Percentiles rank a stretch among this genome's conserved stretches.
Evolutionary conservation across 2,113 vertebrate genomes (phyloP).

Genomic region (Sturnus vulgaris): DNA sequence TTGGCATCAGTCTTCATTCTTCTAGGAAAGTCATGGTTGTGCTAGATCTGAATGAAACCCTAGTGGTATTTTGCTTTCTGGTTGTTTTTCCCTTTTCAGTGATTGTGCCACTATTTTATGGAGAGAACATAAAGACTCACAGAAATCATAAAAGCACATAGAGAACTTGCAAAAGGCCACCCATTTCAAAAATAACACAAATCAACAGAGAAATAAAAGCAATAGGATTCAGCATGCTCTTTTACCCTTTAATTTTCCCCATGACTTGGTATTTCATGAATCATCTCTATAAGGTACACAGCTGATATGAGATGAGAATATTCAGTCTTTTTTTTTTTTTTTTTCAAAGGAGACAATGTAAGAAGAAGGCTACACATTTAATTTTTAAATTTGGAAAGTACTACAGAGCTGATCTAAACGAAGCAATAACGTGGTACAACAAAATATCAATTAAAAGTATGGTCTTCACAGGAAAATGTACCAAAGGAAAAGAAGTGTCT

Average conservation of each 20-base stretch:
- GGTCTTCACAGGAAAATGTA: not conserved
- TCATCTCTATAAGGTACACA: not conserved
- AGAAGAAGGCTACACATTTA: not conserved
- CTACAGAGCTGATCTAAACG: not conserved
- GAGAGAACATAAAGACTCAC: not conserved
- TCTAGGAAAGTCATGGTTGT: not conserved
- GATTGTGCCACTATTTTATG: not conserved
- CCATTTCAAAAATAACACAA: not conserved
- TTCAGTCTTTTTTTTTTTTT: not conserved
- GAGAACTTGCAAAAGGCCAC: not conserved
- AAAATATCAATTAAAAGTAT: not conserved
- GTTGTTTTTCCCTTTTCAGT: not conserved
- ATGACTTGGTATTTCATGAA: not conserved
- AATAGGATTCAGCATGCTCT: not conserved
- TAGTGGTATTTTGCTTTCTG: not conserved
- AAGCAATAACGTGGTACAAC: not conserved
- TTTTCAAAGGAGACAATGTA: not conserved
- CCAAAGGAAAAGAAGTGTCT: not conserved
- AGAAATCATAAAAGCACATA: not conserved
- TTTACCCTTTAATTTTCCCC: constrained; percentile 1
- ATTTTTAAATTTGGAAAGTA: not conserved
- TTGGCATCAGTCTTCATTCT: not conserved
- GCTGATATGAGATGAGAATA: not conserved
- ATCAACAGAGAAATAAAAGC: not conserved
- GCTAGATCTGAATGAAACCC: not conserved